These are phyloP conservation scores for Lipotes vexillifer DNA, from an alignment of 2,113 vertebrate genomes.

Conservation along the genomic window DNA sequence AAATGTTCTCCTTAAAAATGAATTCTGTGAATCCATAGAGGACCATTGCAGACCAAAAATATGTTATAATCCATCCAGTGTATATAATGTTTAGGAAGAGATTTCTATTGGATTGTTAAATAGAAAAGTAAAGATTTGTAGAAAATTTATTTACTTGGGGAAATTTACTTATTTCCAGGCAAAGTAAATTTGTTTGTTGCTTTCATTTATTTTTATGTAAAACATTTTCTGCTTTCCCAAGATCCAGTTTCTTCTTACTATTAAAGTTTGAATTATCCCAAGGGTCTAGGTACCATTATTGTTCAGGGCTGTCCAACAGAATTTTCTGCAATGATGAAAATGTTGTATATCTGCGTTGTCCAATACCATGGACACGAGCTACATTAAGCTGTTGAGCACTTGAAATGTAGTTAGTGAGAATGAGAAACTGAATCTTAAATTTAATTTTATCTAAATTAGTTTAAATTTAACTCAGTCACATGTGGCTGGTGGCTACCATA, in stretches of 20 bases:
- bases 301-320: neutral
- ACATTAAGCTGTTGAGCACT: neutral
- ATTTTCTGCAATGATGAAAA: neutral
- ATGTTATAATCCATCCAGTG: neutral
- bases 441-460: neutral
- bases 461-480: neutral
- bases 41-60: neutral
- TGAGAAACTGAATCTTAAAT: neutral
- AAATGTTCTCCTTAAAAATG: neutral
- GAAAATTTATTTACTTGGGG: neutral
- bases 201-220: neutral
- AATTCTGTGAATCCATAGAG: neutral
- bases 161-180: neutral
- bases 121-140: neutral
- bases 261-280: neutral
- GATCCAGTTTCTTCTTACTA: neutral
- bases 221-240: neutral
- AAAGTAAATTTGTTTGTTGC: neutral
- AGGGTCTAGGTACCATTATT: neutral
- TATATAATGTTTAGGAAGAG: neutral
- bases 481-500: neutral
- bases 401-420: neutral
- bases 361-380: accelerated
- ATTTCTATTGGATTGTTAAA: neutral
- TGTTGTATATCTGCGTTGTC: neutral